Base-by-base conservation (phyloP, 2,797 vertebrate genomes). In the Perodicticus potto region DNA sequence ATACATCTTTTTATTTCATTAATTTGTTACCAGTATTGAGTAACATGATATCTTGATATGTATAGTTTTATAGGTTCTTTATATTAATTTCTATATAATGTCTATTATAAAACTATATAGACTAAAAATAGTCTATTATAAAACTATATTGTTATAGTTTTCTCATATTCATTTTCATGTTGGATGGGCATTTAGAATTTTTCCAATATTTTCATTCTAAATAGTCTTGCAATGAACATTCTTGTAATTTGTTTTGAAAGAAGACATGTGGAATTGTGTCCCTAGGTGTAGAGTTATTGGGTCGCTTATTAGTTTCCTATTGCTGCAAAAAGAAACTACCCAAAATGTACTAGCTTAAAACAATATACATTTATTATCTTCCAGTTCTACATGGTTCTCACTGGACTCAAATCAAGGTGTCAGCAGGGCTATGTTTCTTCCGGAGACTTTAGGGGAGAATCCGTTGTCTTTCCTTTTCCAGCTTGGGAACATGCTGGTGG, bases 171-270 rank as follows among this genome's bases (percentile, higher is more conserved):
- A 14, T 96, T 89, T 5, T 49, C 27, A 32, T 84, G 4, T 84
- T 93, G 32, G 32, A 73, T 70, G 45, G 63, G 69, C 32, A 76
- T 59, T 70, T 78, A 86, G 45, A 69, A 63, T 40, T 11, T 72
- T 97, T 88, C 9, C 40, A 92, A 9, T 78, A 8, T 92, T 95
- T 90, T 49, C 84, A 80, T 73, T 82, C 17, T 59, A 45, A 76
- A 76, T 76, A 73, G 70, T 57, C 23, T 89, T 72, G 10, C 43
- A 89, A 4, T 53, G 70, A 89, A 70, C 7, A 72, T 91, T 82
- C 23, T 73, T 93, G 4, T 76, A 12, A 59, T 73, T 93, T 85
- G 81, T 55, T 32, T 53, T 34, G 7, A 32, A 72, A 78, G 27
- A 86, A 89, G 17, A 61, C 61, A 74, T 2, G 4, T 72, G 14